These are phyloP conservation scores for Bombus polaris DNA, from an alignment of 1,140 invertebrate species.

Conservation along the genomic window DNA sequence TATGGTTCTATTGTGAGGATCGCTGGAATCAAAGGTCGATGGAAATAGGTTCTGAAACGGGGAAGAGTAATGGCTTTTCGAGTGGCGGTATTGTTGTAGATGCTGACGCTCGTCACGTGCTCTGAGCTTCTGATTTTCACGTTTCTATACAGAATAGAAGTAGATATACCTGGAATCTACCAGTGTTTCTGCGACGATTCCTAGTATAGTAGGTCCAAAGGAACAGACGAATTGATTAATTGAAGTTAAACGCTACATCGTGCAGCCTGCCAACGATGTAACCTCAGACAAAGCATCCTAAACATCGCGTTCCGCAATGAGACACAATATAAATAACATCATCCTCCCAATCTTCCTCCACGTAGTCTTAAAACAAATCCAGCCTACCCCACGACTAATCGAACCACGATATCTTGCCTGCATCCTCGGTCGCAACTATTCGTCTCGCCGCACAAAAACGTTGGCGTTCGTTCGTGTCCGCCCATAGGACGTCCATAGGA, in stretches of 20 bases:
- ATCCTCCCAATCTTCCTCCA: background rate
- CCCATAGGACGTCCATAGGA: conserved; percentile 3
- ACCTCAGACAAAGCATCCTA: background rate
- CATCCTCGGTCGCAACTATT: background rate
- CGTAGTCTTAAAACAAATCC: background rate
- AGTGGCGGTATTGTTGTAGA: background rate
- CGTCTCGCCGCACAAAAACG: conserved; percentile 25
- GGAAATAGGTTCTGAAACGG: background rate
- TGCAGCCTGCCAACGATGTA: background rate
- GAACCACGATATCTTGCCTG: background rate
- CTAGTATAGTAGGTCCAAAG: no score
- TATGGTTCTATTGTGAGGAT: conserved; percentile 27
- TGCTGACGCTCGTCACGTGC: conserved; percentile 12
- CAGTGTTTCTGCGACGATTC: background rate
- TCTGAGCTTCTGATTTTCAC: conserved; percentile 8
- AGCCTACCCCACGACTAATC: conserved; percentile 21
- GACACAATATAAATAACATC: conserved; percentile 29
- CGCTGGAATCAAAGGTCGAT: conserved; percentile 12
- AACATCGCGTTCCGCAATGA: background rate
- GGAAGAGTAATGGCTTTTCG: conserved; percentile 11
- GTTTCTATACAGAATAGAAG: background rate
- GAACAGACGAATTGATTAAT: background rate
- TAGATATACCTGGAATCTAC: background rate
- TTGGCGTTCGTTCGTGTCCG: conserved; percentile 6
- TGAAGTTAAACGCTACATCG: background rate